Base-by-base conservation (phyloP, 2,113 vertebrate genomes). In the Tyrannus savana region DNA sequence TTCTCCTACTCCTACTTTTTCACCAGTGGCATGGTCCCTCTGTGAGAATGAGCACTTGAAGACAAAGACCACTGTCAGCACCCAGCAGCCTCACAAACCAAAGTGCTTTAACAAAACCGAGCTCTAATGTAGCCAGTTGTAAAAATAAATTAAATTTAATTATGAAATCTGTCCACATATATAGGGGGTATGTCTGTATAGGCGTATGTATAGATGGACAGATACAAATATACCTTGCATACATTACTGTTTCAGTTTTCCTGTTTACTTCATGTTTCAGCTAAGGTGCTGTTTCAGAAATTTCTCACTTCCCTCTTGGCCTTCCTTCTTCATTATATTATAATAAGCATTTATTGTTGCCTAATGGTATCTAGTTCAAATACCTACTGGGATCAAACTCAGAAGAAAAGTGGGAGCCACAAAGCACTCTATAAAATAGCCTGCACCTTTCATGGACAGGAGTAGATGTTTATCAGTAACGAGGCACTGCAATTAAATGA, bases 401-500 rank as follows among this genome's bases (percentile, higher is more conserved):
- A 6, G 63, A 49, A 78, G 69, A 89, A 81, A 56, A 89, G 78
- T 37, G 16, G 47, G 53, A 94, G 47, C 39, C 44, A 52, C 42
- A 52, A 64, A 44, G 24, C 14, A 33, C 41, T 68, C 74, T 72
- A 9, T 89, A 90, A 94, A 96, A 81, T 82, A 87, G 13, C 27
- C 33, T 84, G 52, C 58, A 72, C 44, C 49, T 91, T 94, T 82
- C 56, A 76, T 59, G 47, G 75, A 55, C 56, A 78, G 35, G 44
- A 84, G 67, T 39, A 74, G 47, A 49, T 67, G 41, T 67, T 89
- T 82, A 56, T 82, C 62, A n/a, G 89, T 89, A 79, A 81, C 14
- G 14, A 82, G 52, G 35, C 62, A 55, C 66, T 64, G 74, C 76
- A 95, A 94, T 91, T 93, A 95, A 59, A 82, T 79, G 23, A 89